Conservation (phyloP, 2,797 vertebrate genomes). For the Fistularia tabacaria region DNA sequence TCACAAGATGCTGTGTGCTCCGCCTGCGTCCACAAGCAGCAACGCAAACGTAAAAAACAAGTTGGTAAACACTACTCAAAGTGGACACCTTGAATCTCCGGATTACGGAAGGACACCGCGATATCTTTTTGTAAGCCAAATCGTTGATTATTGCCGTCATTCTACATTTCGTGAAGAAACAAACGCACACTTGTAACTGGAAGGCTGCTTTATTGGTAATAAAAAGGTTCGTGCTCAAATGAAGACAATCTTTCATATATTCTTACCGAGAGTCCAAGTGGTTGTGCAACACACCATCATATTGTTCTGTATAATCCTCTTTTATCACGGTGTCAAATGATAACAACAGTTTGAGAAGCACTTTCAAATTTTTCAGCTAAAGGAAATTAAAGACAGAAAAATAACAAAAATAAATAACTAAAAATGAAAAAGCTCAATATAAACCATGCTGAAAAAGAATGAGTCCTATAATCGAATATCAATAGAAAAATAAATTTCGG, state of each 20-base stretch:
- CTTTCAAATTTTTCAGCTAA: conserved; percentile 74
- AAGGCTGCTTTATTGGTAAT: conserved; percentile 88
- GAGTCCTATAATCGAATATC: conserved; percentile 73
- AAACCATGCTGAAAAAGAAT: conserved; percentile 77
- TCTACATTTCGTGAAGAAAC: conserved; percentile 17
- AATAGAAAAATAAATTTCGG: conserved; percentile 81
- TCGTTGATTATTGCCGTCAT: background rate
- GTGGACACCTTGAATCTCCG: background rate
- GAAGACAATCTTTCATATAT: conserved; percentile 85
- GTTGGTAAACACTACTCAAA: conserved; percentile 21
- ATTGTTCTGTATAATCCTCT: conserved; percentile 74
- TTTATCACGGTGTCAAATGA: conserved; percentile 80
- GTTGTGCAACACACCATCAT: conserved; percentile 82
- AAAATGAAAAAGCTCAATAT: conserved; percentile 51
- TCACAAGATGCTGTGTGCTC: conserved; percentile 46
- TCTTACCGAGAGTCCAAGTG: conserved; percentile 82
- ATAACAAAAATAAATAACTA: too few relatives aligned
- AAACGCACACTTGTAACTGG: conserved; percentile 71
- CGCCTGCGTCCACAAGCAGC: conserved; percentile 21
- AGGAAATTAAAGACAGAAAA: conserved; percentile 46
- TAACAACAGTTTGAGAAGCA: conserved; percentile 82
- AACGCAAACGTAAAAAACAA: conserved; percentile 48
- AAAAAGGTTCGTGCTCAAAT: conserved; percentile 88
- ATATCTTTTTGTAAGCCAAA: too few relatives aligned
- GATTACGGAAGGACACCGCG: too few relatives aligned